Base-by-base conservation (phyloP, 2,888 invertebrate species). In the Monopis laevigella region DNA sequence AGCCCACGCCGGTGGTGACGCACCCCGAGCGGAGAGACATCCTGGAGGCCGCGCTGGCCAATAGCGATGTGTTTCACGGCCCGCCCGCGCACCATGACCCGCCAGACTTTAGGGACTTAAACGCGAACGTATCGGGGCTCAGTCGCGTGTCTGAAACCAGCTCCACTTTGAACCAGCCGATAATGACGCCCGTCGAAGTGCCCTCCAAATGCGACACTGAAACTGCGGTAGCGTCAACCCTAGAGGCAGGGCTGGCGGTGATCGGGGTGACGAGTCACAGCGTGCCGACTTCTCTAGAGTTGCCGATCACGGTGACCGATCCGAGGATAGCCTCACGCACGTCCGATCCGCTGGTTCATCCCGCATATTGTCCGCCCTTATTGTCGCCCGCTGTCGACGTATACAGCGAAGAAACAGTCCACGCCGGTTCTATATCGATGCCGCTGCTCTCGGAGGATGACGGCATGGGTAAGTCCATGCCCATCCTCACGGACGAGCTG, bases 101-200 rank as follows among this genome's bases (percentile, higher is more conserved):
- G 44, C 83, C 87, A 1, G 84, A 84, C 47, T 84, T 84, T 56
- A 78, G 84, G 44, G 82, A 85, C 28, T 70, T 88, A 12, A 74
- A 85, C 65, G 75, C 86, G 45, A 68, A 81, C 65, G 65, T 84
- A 51, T 58, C 83, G 43, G 59, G 82, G 52, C 67, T 84, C 65
- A 64, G 87, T 43, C 83, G 86, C 47, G 89, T 90, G 0, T 84
- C 87, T 2, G 92, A 91, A 62, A 92, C 92, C 0, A 91, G 89
- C 50, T 81, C 89, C 3, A 85, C 88, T 8, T 74, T 91, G 11
- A 85, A 90, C 56, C 90, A 88, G 62, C 89, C 92, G 0, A 92
- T 92, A 40, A 92, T 92, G 92, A 89, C 92, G 1, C 88, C 92
- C 0, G 67, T 89, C 17, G 92, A 92, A 63, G 83, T 88, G 16